Evolutionary conservation across 1,140 invertebrate genomes (phyloP).

Genomic region (Drosophila navojoa): DNA sequence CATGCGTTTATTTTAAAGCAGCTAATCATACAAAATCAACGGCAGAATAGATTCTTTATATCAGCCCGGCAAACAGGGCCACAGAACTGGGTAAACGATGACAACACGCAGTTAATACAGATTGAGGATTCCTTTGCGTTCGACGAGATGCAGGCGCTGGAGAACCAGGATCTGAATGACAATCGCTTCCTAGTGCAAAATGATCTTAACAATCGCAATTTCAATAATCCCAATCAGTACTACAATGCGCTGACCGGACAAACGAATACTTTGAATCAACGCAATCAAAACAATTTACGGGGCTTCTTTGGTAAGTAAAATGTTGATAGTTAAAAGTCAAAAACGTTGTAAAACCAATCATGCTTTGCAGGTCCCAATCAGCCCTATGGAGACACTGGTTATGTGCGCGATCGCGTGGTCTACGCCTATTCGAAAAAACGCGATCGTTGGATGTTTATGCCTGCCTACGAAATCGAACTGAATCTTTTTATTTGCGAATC

Average conservation of each 20-base stretch:
- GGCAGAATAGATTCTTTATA: conserved; percentile 94
- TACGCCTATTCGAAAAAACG: conserved; percentile 89
- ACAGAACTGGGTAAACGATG: conserved; percentile 94
- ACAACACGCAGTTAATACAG: conserved; percentile 89
- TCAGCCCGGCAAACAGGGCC: conserved; percentile 89
- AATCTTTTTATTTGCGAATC: conserved; percentile 96
- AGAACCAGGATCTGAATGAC: conserved; percentile 78
- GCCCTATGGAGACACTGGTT: conserved; percentile 70
- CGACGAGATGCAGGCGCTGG: conserved; percentile 68
- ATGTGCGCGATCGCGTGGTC: conserved; percentile 85
- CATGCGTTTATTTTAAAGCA: conserved; percentile 93
- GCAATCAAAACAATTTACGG: conserved; percentile 77
- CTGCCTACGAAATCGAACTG: conserved; percentile 90
- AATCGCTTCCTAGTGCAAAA: conserved; percentile 79
- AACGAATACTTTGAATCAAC: conserved; percentile 47
- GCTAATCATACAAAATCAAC: conserved; percentile 91
- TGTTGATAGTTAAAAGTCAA: background rate
- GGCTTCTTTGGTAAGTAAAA: conserved; percentile 63
- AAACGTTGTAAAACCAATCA: background rate
- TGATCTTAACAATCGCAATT: conserved; percentile 41
- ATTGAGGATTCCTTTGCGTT: conserved; percentile 93
- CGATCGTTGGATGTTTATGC: conserved; percentile 93
- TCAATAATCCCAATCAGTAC: conserved; percentile 77
- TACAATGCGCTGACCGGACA: conserved; percentile 84
- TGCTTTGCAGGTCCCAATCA: conserved; percentile 56